These are phyloP conservation scores for Dimorphilus gyrociliatus DNA, from an alignment of 2,888 invertebrate species.

Conservation along the genomic window DNA sequence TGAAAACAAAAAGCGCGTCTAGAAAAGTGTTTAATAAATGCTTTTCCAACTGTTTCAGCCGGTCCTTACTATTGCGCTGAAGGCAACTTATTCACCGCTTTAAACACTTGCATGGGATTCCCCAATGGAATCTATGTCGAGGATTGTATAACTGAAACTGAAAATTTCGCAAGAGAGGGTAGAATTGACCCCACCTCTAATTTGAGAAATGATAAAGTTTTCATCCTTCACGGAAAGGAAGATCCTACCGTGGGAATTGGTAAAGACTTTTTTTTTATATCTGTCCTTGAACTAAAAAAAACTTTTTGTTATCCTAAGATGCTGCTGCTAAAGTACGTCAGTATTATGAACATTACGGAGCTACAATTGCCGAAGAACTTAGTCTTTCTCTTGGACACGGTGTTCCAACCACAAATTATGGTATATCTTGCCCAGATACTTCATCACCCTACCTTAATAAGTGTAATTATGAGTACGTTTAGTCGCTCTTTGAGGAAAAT, in stretches of 20 bases:
- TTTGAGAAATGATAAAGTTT: conserved; percentile 21
- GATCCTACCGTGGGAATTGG: conserved; percentile 30
- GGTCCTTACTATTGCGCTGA: conserved; percentile 8
- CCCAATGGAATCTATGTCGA: conserved; percentile 1
- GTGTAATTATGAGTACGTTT: conserved; percentile 24
- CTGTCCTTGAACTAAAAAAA: background rate
- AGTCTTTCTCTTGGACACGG: too few relatives aligned
- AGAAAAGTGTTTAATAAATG: background rate
- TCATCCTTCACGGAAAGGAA: conserved; percentile 24
- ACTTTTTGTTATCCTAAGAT: conserved; percentile 1
- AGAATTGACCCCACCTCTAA: conserved; percentile 24
- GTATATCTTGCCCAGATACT: conserved; percentile 12
- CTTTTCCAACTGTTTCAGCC: background rate
- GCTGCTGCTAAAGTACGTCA: conserved; percentile 1
- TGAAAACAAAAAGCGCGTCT: background rate
- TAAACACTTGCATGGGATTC: conserved; percentile 3
- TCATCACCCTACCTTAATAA: conserved; percentile 17
- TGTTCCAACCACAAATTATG: conserved; percentile 20
- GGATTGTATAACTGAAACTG: conserved; percentile 3
- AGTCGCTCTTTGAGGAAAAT: too few relatives aligned
- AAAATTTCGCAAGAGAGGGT: conserved; percentile 12
- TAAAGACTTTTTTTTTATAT: too few relatives aligned
- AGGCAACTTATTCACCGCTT: conserved; percentile 2
- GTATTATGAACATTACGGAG: conserved; percentile 3
- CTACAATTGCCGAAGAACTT: too few relatives aligned